A percentile compares a stretch with the other conserved stretches of the same genome.
These are phyloP conservation scores for Dromas ardeola DNA, from an alignment of 2,113 vertebrate genomes.

Conservation along the genomic window DNA sequence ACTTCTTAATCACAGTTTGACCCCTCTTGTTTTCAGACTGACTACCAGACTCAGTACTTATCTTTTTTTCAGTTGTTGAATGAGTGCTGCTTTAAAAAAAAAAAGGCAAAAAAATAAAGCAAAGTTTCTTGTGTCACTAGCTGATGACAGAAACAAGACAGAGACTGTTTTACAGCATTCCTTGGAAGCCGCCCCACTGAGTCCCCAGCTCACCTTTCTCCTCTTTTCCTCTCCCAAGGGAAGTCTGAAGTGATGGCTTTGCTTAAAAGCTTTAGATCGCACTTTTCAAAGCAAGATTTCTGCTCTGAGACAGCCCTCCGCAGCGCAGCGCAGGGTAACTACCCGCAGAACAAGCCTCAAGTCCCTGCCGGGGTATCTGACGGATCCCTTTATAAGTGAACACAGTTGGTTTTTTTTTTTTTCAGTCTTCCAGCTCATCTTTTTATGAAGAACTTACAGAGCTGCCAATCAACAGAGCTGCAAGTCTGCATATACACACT, in stretches of 20 bases:
- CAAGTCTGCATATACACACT: background rate
- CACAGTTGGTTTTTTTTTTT: background rate
- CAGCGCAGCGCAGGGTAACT: background rate
- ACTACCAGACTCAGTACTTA: background rate
- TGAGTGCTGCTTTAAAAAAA: background rate
- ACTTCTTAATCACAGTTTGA: background rate
- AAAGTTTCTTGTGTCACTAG: background rate
- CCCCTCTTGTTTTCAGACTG: background rate
- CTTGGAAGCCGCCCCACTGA: background rate
- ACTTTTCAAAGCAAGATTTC: background rate
- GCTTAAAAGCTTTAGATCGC: background rate
- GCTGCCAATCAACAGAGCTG: background rate
- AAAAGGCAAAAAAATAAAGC: background rate
- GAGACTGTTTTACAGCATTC: background rate
- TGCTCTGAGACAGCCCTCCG: background rate
- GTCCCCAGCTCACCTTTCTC: slow-evolving; percentile 1
- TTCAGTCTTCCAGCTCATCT: background rate
- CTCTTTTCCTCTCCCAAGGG: background rate
- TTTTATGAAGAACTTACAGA: background rate
- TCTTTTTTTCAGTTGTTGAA: background rate
- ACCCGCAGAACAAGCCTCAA: background rate
- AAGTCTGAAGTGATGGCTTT: background rate
- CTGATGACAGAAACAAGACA: background rate
- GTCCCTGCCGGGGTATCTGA: background rate
- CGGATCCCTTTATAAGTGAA: background rate